Evolutionary conservation across 1,140 invertebrate species (phyloP), one percentile per base, ranked within the genome.

Genomic region (Riptortus pedestris): DNA sequence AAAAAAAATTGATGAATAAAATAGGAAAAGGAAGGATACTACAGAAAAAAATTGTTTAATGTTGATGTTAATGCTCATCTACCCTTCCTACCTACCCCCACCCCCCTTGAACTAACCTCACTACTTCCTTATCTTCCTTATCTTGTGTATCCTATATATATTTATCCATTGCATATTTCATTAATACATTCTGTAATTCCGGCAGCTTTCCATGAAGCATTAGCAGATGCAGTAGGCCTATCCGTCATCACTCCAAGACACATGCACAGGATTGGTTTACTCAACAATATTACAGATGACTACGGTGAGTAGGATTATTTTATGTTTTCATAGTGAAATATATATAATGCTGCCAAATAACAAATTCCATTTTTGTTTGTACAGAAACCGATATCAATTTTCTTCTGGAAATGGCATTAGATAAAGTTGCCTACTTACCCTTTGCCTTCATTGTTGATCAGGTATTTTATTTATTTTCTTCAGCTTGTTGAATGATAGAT

Each of bases 181-280:
- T n/a, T n/a, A n/a, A n/a, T n/a, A n/a, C n/a, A n/a, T n/a, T n/a
- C n/a, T n/a, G n/a, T n/a, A n/a, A n/a, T n/a, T n/a, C n/a, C n/a
- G n/a, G n/a, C 69, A 85, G 88, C 87, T 29, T 93, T 93, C 72
- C 88, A 93, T 71, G 91, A 93, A 74, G 91, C 89, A 2, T 79
- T 93, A 1, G 90, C 90, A n/a, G 90, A 93, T 72, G 83, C 87
- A 0, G 81, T 93, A n/a, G 81, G 83, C 1, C 71, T 94, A 14
- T 90, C 85, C 0, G 82, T 91, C 0, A 81, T 80, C 67, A 89
- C 87, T 38, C 78, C 85, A 0, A 80, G 81, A 63, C 87, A 92
- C 77, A 76, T 92, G 12, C 80, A 85, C 51, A 77, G 82, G 71
- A 79, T 90, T 52, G 85, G 85, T 3, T 78, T 91, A 0, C 81